Conservation (phyloP, 2,888 invertebrate species). For the Zeuzera pyrina region DNA sequence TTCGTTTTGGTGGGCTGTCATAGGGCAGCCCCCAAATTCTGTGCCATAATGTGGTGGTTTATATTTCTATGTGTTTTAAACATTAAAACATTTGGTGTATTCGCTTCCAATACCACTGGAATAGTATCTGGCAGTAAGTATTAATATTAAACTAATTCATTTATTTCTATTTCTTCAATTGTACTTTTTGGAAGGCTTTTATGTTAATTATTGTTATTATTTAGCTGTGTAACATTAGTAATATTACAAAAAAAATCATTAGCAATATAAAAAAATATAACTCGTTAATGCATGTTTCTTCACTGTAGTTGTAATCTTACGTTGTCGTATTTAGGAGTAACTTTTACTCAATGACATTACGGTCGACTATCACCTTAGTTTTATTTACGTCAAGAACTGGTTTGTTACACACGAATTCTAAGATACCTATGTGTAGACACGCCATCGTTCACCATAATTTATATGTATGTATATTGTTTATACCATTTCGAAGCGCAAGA, state of each 20-base stretch:
- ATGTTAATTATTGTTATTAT: no score
- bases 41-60: conserved; percentile 70
- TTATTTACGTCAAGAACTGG: conserved; percentile 34
- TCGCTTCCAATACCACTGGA: conserved; percentile 45
- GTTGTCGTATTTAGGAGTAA: conserved; percentile 27
- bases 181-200: no score
- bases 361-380: conserved; percentile 24
- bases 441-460: no score
- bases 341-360: conserved; percentile 22
- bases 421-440: no score
- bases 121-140: conserved; percentile 50
- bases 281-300: no score
- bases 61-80: conserved; percentile 55
- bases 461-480: no score
- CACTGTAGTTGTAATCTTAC: conserved; percentile 15
- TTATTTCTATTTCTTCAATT: no score
- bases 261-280: no score
- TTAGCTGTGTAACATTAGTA: no score
- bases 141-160: conserved; percentile 12
- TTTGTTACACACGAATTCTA: no score
- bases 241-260: no score
- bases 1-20: conserved; percentile 69
- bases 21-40: conserved; percentile 66
- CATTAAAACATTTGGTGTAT: conserved; percentile 50
- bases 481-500: no score